Evolutionary conservation across 2,888 invertebrate species (phyloP), one percentile per base, ranked within the genome.

Genomic region (Adela reaumurella): DNA sequence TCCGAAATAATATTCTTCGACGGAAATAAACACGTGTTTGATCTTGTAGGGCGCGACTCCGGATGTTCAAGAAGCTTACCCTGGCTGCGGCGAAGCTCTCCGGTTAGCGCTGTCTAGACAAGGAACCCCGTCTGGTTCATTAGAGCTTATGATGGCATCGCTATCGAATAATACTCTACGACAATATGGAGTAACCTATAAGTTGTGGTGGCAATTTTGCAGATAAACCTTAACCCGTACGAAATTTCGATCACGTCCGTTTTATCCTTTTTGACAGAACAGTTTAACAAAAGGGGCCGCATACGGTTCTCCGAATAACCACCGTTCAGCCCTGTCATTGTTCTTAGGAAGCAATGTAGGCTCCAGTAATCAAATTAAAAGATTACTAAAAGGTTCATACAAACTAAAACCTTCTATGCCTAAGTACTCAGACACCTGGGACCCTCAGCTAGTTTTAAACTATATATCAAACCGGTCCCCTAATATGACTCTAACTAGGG

Each of bases 11-110:
- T 24, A 6, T 24, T 24, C 10, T 6, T 24, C 24, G 24, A 24
- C 24, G 24, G 24, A 24, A 24, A 24, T 10, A 24, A 24, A 24
- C 24, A 24, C 6, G 6, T 24, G 10, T 24, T 24, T 24, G 24
- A 24, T 6, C 5, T 24, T 24, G 24, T 10, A 24, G 24, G 11
- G 17, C 16, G 11, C 44, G 19, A 17, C 42, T 4, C 5, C n/a
- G 6, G n/a, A 16, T 6, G 14, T 17, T 44, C 17, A 16, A 11
- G 19, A 17, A 44, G 19, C n/a, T 16, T 56, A 57, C 55, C 53
- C 56, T 58, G 56, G 56, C 50, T 48, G 55, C 50, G 46, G 54
- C 52, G 54, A 53, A 19, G 48, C 52, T 55, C 47, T 55, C 49
- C 53, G 56, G 55, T 20, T 20, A 18, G 49, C 53, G 46, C 54